Conservation (phyloP, 2,888 invertebrate species). For the Oligia strigilis region DNA sequence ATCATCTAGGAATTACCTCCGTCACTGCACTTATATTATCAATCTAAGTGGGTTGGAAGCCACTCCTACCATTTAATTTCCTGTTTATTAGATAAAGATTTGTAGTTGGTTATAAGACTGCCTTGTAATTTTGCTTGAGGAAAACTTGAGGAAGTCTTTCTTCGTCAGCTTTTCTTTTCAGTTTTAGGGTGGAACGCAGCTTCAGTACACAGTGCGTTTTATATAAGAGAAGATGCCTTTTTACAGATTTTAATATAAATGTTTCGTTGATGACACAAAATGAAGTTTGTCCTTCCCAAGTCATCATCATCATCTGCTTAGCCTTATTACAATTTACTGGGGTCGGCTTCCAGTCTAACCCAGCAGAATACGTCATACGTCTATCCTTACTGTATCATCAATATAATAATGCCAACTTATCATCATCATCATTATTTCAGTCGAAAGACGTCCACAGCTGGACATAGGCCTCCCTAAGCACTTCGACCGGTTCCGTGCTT, state of each 20-base stretch:
- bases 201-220: too few relatives aligned
- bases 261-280: background rate
- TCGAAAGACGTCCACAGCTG: background rate
- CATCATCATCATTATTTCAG: background rate
- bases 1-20: constrained; percentile 12
- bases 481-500: background rate
- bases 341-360: background rate
- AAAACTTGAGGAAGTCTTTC: too few relatives aligned
- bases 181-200: too few relatives aligned
- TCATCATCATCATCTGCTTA: background rate
- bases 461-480: background rate
- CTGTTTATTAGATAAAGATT: background rate
- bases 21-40: background rate
- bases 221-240: background rate
- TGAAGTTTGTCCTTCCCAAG: background rate
- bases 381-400: too few relatives aligned
- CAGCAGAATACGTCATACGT: background rate
- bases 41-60: background rate
- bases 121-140: background rate
- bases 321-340: background rate
- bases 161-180: too few relatives aligned
- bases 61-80: background rate
- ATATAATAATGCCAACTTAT: too few relatives aligned
- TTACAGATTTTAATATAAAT: too few relatives aligned
- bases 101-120: background rate